These are phyloP conservation scores for Eospalax fontanierii DNA, from an alignment of 2,797 vertebrate species.

Conservation along the genomic window DNA sequence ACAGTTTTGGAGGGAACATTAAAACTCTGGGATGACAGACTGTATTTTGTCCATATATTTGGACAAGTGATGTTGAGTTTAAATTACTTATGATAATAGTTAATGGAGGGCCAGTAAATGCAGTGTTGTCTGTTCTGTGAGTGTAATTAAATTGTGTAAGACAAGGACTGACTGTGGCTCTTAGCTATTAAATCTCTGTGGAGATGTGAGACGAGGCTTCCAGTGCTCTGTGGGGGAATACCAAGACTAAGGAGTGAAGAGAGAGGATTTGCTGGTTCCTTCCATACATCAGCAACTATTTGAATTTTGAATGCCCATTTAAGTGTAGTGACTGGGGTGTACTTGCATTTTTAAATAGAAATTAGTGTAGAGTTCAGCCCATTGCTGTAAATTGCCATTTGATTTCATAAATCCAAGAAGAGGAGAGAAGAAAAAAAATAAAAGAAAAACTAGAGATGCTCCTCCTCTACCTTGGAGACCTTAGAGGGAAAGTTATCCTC, in stretches of 20 bases:
- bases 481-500: background rate
- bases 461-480: background rate
- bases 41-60: slow-evolving; percentile 83
- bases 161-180: slow-evolving; percentile 78
- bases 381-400: slow-evolving; percentile 29
- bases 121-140: slow-evolving; percentile 78
- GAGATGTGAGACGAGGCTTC: slow-evolving; percentile 55
- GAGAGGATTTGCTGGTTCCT: slow-evolving; percentile 39
- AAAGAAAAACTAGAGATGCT: background rate
- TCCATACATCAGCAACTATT: slow-evolving; percentile 60
- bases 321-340: slow-evolving; percentile 28
- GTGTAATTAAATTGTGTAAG: slow-evolving; percentile 84
- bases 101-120: slow-evolving; percentile 78
- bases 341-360: slow-evolving; percentile 65
- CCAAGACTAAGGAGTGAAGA: slow-evolving; percentile 24
- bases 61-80: slow-evolving; percentile 82
- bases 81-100: slow-evolving; percentile 84
- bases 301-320: slow-evolving; percentile 63
- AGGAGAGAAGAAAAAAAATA: background rate
- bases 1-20: slow-evolving; percentile 75
- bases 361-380: slow-evolving; percentile 46
- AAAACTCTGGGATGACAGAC: slow-evolving; percentile 76
- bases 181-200: slow-evolving; percentile 82
- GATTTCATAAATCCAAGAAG: slow-evolving; percentile 47
- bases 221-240: slow-evolving; percentile 70